Evolutionary conservation across 2,797 vertebrate species (phyloP).

Genomic region (Botia almorhae): DNA sequence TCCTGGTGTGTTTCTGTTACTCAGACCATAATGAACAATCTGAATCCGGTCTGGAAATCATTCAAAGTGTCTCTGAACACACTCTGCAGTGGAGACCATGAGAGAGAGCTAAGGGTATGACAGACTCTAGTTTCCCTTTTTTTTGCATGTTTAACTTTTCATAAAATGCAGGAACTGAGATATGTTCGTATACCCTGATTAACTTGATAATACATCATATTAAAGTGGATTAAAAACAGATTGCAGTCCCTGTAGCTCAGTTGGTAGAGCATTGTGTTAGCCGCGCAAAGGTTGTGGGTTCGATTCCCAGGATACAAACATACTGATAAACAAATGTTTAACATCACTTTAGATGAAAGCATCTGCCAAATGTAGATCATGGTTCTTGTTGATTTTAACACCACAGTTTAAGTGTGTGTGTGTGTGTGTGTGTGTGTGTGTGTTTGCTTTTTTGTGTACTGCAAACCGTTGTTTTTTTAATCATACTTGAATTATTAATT

Average conservation of each 20-base stretch:
- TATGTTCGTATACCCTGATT: background rate
- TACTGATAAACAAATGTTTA: too few relatives aligned
- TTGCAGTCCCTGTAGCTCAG: too few relatives aligned
- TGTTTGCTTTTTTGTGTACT: background rate
- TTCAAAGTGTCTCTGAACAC: slow-evolving; percentile 99
- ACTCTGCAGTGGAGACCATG: slow-evolving; percentile 95
- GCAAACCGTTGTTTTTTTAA: background rate
- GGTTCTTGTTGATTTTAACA: too few relatives aligned
- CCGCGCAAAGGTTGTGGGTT: too few relatives aligned
- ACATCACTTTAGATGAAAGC: too few relatives aligned
- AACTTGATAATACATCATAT: background rate
- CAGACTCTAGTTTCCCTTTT: background rate
- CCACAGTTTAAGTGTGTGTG: too few relatives aligned
- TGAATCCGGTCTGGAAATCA: slow-evolving; percentile 97
- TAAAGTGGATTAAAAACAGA: too few relatives aligned
- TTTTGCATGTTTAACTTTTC: background rate
- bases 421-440: background rate
- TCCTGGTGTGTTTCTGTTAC: background rate
- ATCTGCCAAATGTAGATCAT: too few relatives aligned
- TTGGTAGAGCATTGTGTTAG: too few relatives aligned
- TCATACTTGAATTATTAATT: background rate
- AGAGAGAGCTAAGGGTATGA: slow-evolving; percentile 92
- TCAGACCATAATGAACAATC: slow-evolving; percentile 98
- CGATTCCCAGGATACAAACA: too few relatives aligned
- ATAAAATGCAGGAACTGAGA: too few relatives aligned